A percentile compares a stretch with the other conserved stretches of the same genome.
Conservation (phyloP, 2,113 vertebrate genomes). For the Sphyrna mokarran region DNA sequence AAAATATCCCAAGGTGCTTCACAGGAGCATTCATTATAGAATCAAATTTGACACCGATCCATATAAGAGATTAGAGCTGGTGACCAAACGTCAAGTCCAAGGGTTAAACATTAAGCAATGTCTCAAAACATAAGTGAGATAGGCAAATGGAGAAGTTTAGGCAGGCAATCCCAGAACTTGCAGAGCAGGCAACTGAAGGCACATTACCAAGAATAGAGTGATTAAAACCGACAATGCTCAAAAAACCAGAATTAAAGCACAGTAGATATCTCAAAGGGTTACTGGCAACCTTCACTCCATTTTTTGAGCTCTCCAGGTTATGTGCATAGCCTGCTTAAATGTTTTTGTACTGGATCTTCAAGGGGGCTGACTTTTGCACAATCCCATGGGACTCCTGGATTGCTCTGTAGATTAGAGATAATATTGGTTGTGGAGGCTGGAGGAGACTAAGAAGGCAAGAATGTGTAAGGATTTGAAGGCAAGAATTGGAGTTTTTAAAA, state of each 20-base stretch:
- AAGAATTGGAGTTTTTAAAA: no score
- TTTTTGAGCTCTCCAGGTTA: no score
- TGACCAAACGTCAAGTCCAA: neutral
- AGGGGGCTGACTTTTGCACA: no score
- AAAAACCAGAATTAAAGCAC: no score
- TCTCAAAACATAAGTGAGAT: neutral
- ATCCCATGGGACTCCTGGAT: no score
- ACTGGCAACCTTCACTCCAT: no score
- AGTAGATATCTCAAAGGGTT: no score
- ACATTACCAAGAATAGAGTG: neutral
- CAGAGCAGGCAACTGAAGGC: neutral
- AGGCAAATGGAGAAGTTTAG: neutral
- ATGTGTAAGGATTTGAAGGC: no score
- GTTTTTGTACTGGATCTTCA: neutral
- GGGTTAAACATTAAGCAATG: neutral
- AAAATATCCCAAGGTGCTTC: neutral
- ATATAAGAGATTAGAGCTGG: neutral
- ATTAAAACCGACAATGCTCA: neutral
- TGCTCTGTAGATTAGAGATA: no score
- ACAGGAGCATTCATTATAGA: neutral
- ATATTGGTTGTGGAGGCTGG: no score
- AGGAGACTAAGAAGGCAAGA: no score
- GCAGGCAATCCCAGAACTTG: neutral
- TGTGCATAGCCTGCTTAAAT: no score
- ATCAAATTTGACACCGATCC: neutral